Conservation (phyloP, 2,797 vertebrate species). For the Esox lucius region DNA sequence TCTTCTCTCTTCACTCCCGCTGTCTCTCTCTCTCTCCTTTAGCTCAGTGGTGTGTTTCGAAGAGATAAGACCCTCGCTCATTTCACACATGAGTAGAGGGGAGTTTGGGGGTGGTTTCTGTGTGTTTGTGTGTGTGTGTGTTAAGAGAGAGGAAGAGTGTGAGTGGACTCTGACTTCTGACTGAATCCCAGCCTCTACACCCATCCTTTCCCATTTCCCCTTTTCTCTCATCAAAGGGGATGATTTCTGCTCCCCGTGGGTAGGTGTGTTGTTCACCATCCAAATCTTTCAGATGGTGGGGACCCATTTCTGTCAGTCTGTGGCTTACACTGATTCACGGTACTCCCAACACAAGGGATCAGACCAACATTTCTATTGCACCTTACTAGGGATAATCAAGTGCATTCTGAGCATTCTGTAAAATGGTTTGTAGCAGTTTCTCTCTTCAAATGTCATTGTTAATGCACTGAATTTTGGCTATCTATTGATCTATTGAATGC, state of each 20-base stretch:
- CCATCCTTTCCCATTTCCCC: neutral
- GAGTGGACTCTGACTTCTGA: neutral
- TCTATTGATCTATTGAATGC: too few species aligned
- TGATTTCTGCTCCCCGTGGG: neutral
- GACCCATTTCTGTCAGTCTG: neutral
- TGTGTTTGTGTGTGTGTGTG: constrained; percentile 37
- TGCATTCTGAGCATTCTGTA: neutral
- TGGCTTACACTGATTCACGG: neutral
- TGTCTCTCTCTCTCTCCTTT: constrained; percentile 72
- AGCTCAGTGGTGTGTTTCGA: constrained; percentile 82
- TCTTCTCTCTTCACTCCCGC: constrained; percentile 57
- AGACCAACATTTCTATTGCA: neutral
- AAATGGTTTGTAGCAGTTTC: too few species aligned
- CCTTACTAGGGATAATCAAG: neutral
- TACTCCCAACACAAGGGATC: neutral
- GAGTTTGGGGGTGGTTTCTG: constrained; percentile 57
- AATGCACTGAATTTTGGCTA: too few species aligned
- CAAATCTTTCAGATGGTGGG: neutral
- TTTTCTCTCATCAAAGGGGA: neutral
- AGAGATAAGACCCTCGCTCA: constrained; percentile 83
- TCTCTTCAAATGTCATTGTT: too few species aligned
- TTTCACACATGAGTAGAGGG: constrained; percentile 82
- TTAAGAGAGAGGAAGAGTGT: too few species aligned
- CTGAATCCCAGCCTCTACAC: neutral
- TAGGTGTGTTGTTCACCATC: constrained; percentile 5